Evolutionary conservation across 2,113 vertebrate species (phyloP), one percentile per base, ranked within the genome.

Genomic region (Oryzias melastigma): DNA sequence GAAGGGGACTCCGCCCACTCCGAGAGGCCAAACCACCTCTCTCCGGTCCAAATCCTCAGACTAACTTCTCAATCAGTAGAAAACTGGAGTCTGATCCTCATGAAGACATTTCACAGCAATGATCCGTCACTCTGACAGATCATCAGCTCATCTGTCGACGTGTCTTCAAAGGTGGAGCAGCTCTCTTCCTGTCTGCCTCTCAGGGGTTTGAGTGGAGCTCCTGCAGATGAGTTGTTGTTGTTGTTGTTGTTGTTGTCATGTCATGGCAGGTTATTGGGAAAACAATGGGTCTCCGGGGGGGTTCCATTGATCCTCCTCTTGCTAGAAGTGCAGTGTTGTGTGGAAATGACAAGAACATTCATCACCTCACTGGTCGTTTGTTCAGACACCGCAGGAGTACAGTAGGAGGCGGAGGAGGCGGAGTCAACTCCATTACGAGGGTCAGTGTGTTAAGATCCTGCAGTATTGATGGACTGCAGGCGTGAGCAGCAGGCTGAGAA

Each of bases 321-420:
- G 63, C 19, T 62, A 71, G 71, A 69, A 60, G 12, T 65, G 65
- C 71, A 70, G 64, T 10, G 46, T 69, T 58, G 62, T 65, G 46
- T 70, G 17, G 72, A 65, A 65, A 50, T 75, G 81, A 80, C 81
- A 78, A 68, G 78, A 81, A 52, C 75, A 73, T 84, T 74, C 59
- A 79, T 84, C 78, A 65, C 73, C 58, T 65, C 40, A 0, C 68
- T 17, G 55, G 55, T 68, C 57, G 35, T 79, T 71, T 68, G 67
- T 67, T 55, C 19, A 43, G 68, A 72, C 68, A 25, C 41, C 58
- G 18, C 71, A 43, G 53, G 56, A 48, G 29, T 48, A 47, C 45
- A 45, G 77, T n/a, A 52, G 44, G 1, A 40, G 22, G 20, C 14
- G 72, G 42, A 5, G 44, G 51, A 3, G 14, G 4, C 17, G 27